Conservation (phyloP, 2,797 vertebrate genomes). For the Pangasius krempfi region DNA sequence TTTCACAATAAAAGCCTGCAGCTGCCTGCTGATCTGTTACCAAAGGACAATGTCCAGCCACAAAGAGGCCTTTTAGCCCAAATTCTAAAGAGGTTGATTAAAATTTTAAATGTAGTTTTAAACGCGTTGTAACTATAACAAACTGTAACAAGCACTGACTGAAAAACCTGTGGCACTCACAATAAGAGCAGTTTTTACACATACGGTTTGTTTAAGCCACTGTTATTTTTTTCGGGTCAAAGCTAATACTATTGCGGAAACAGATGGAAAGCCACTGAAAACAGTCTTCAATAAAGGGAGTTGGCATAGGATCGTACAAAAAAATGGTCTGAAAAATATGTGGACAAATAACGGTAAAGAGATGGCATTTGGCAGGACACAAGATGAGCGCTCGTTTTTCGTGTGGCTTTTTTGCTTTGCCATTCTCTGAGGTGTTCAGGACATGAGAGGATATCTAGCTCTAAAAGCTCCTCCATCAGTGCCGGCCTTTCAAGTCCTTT, state of each 20-base stretch:
- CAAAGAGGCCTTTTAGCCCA: slow-evolving; percentile 70
- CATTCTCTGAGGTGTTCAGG: slow-evolving; percentile 58
- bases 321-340: slow-evolving; percentile 51
- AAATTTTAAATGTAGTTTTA: slow-evolving; percentile 54
- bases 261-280: slow-evolving; percentile 53
- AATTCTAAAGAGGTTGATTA: slow-evolving; percentile 73
- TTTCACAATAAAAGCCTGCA: slow-evolving; percentile 74
- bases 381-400: slow-evolving; percentile 19
- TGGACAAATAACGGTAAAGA: slow-evolving; percentile 60
- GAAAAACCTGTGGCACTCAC: slow-evolving; percentile 45
- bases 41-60: slow-evolving; percentile 55
- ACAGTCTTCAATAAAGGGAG: slow-evolving; percentile 52
- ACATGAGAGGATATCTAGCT: slow-evolving; percentile 19
- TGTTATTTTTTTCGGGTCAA: slow-evolving; percentile 56
- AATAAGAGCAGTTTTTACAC: slow-evolving; percentile 39
- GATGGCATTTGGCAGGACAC: slow-evolving; percentile 46
- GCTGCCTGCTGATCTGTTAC: slow-evolving; percentile 55
- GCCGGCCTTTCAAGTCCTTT: slow-evolving; percentile 44
- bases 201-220: slow-evolving; percentile 46
- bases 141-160: slow-evolving; percentile 44
- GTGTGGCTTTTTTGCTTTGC: slow-evolving; percentile 32
- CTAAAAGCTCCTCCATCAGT: slow-evolving; percentile 38
- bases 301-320: slow-evolving; percentile 59
- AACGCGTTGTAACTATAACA: slow-evolving; percentile 7
- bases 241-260: slow-evolving; percentile 61